Evolutionary conservation across 2,797 vertebrate genomes (phyloP).

Genomic region (Lophotriccus pileatus): DNA sequence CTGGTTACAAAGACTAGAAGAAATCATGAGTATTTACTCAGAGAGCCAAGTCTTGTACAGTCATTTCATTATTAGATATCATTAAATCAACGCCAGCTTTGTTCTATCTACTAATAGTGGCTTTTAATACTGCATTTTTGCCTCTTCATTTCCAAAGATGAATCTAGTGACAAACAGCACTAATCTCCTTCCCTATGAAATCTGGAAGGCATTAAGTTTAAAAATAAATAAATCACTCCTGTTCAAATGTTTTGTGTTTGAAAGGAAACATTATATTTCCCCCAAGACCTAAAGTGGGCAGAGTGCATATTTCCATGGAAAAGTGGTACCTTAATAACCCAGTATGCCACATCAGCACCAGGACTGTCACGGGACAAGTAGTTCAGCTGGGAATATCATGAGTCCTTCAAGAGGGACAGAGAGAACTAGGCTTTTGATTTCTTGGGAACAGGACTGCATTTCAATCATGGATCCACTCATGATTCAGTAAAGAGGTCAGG

Average conservation of each 20-base stretch:
- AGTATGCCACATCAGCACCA: background rate
- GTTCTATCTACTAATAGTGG: background rate
- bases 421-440: background rate
- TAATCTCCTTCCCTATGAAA: background rate
- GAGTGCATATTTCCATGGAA: background rate
- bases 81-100: background rate
- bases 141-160: background rate
- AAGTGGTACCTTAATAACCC: background rate
- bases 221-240: background rate
- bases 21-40: background rate
- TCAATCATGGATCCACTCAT: background rate
- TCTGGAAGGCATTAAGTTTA: background rate
- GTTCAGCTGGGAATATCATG: background rate
- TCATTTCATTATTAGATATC: background rate
- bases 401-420: background rate
- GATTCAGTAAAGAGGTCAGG: background rate
- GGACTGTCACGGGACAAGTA: background rate
- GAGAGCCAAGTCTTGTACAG: background rate
- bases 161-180: background rate
- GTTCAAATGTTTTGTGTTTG: background rate
- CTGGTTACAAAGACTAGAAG: background rate
- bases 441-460: background rate
- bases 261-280: accelerated
- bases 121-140: background rate
- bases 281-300: background rate